These are phyloP conservation scores for Pristionchus entomophagus DNA, from an alignment of 2,888 invertebrate genomes.

Conservation along the genomic window DNA sequence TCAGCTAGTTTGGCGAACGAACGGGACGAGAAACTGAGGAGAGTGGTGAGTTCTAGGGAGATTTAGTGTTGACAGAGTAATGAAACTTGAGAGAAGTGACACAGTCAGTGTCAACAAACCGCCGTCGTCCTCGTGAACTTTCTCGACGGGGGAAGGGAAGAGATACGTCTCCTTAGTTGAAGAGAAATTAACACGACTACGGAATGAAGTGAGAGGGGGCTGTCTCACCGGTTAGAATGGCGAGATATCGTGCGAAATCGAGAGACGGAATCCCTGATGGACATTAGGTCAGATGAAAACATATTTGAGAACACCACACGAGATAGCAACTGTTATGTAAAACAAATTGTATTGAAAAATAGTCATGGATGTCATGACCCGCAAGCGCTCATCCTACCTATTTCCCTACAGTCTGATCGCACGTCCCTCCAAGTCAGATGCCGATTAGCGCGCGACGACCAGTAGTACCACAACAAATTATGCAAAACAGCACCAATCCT, in stretches of 20 bases:
- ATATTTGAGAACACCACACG: too few species aligned
- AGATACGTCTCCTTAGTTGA: neutral
- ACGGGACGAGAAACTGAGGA: neutral
- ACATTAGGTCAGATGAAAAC: too few species aligned
- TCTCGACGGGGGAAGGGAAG: neutral
- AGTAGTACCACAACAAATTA: too few species aligned
- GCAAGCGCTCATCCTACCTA: neutral
- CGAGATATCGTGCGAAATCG: too few species aligned
- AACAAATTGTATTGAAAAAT: too few species aligned
- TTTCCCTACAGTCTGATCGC: neutral
- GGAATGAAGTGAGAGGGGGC: neutral
- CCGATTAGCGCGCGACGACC: neutral
- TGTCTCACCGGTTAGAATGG: too few species aligned
- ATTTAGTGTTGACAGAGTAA: neutral
- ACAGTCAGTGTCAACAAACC: neutral
- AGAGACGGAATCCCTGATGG: too few species aligned
- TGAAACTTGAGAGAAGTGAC: constrained; percentile 1
- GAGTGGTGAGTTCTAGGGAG: neutral
- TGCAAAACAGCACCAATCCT: neutral
- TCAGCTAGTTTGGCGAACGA: too few species aligned
- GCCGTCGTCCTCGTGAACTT: neutral
- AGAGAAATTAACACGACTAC: neutral
- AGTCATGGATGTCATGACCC: too few species aligned
- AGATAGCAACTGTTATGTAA: too few species aligned
- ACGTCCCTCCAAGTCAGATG: neutral